Base-by-base conservation (phyloP, 2,888 invertebrate species). In the Mesorhabditis belari region DNA sequence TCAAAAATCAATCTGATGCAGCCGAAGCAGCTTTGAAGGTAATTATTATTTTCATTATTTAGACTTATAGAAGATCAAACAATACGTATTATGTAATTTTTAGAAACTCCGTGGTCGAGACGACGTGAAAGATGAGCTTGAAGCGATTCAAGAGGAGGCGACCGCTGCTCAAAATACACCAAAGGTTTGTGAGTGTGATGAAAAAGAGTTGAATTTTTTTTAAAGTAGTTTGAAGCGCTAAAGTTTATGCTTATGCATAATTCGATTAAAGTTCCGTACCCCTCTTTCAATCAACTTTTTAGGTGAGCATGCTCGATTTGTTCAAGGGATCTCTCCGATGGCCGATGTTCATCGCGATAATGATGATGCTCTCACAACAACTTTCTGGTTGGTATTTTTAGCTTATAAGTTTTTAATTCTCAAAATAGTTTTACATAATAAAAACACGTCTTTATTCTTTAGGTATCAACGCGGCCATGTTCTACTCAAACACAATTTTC, bases 311-410 rank as follows among this genome's bases (percentile, higher is more conserved):
- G 49, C 49, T 25, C 25, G 66, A 67, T 49, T 66, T 75, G 72
- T 75, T 75, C 61, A 58, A 55, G 35, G 52, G 55, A 4, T 29
- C 64, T 49, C 85, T 92, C 0, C 85, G 90, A 0, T 88, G 88
- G 77, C 92, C 92, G 0, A 84, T 92, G 17, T 82, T 88, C 52
- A 91, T 92, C 67, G 87, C 90, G 17, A 83, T 89, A 28, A 87
- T 89, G 76, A 86, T 92, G 77, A 91, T 92, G 89, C 80, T 91
- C 1, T 89, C 90, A 0, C 92, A 92, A 81, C 92, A 93, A 82
- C 83, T 92, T 29, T 90, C 90, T 9, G 92, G 92, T 66, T n/a
- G 25, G 54, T 53, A 86, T 5, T 12, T 25, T 21, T 6, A 12
- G 19, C 6, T 6, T n/a, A 51, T 12, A 9, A 51, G 51, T 6